Evolutionary conservation across 1,140 invertebrate species (phyloP).

Genomic region (Samia ricini): DNA sequence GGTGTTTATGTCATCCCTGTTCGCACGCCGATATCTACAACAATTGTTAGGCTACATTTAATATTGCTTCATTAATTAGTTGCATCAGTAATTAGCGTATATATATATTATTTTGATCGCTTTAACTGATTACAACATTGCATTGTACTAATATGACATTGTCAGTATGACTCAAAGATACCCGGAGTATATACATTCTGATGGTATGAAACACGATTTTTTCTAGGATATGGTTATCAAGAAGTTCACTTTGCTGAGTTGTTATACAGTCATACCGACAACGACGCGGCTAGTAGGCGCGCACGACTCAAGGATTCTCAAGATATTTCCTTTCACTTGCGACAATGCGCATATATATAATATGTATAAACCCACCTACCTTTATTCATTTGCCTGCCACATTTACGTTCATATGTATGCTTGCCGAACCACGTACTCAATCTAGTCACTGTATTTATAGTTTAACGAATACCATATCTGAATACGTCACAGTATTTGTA

Average conservation of each 20-base stretch:
- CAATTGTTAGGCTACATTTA: background rate
- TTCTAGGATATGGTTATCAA: conserved; percentile 31
- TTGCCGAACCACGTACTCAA: conserved; percentile 1
- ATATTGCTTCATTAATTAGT: background rate
- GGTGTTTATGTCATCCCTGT: background rate
- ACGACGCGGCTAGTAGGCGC: conserved; percentile 55
- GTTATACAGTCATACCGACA: conserved; percentile 39
- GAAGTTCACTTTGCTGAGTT: conserved; percentile 28
- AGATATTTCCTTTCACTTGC: conserved; percentile 76
- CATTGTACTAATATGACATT: background rate
- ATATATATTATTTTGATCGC: background rate
- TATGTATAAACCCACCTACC: conserved; percentile 19
- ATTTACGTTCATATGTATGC: conserved; percentile 11
- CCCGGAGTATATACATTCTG: background rate
- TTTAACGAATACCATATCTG: conserved; percentile 11
- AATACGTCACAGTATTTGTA: conserved; percentile 5
- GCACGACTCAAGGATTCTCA: conserved; percentile 71
- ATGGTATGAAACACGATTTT: conserved; percentile 21
- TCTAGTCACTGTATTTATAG: conserved; percentile 19
- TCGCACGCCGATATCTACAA: background rate
- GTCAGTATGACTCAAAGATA: background rate
- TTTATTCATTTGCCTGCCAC: conserved; percentile 15
- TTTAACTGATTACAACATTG: background rate
- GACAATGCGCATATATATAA: conserved; percentile 60
- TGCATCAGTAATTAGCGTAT: background rate